phyloP scores from a whole-genome alignment of 53 echinoderm and acorn worm genomes.

The Echinometra lucunter region DNA sequence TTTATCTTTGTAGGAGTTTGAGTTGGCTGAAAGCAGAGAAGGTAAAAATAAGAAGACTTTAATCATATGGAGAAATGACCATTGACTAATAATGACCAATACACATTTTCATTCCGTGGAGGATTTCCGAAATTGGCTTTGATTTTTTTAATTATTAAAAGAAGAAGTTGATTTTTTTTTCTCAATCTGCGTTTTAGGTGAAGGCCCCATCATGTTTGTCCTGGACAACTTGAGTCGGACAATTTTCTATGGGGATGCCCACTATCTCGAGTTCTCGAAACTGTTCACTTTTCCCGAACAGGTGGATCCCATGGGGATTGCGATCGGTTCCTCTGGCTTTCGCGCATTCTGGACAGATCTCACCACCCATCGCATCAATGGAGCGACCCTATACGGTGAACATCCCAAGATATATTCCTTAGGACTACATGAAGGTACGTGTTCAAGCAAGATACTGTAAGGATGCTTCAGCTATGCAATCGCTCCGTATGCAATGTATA shows the following conservation, averaged over 20 bases:
- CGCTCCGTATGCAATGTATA: no score
- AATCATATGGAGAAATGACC: no score
- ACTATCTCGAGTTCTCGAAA: not conserved
- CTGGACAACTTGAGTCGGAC: not conserved
- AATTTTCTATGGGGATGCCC: not conserved
- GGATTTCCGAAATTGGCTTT: no score
- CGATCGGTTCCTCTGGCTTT: not conserved
- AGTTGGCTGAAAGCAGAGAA: no score
- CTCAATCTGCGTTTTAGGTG: not conserved
- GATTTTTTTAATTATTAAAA: no score
- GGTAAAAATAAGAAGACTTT: no score
- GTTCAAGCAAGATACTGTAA: not conserved
- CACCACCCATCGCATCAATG: not conserved
- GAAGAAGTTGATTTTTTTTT: not conserved
- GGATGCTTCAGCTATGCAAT: no score
- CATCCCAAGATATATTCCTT: slow-evolving; percentile 9
- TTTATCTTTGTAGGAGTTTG: no score
- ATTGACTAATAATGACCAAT: no score
- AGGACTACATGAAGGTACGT: slow-evolving; percentile 1
- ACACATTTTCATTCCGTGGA: no score
- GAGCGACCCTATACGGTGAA: not conserved
- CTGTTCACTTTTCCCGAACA: not conserved
- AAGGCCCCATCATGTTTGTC: not conserved
- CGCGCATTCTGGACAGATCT: slow-evolving; percentile 43
- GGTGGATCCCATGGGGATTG: not conserved